Conservation (phyloP, 35 echinoderm and acorn worm species). For the Nesometra sesokonis region DNA sequence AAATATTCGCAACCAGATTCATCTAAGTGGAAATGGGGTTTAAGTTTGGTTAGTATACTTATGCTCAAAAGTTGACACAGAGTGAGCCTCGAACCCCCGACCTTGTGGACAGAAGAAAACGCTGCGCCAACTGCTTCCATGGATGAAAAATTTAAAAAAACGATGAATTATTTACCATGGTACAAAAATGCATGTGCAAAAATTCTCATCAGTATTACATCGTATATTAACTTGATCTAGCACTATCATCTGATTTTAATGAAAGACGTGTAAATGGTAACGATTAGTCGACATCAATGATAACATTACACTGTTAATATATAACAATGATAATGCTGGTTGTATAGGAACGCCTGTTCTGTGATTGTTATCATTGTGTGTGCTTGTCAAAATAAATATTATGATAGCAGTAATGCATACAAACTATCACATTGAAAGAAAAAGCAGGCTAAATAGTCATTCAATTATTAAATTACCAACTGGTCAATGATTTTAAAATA, state of each 20-base stretch:
- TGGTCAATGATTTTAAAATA: no score
- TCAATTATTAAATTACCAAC: neutral
- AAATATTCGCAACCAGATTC: no score
- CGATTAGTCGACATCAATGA: neutral
- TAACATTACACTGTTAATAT: neutral
- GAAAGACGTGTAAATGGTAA: neutral
- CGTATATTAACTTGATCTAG: neutral
- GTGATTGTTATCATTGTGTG: neutral
- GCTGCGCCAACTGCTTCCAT: no score
- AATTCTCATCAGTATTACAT: neutral
- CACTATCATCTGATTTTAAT: neutral
- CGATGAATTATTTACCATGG: no score
- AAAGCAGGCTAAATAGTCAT: neutral
- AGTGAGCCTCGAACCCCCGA: no score
- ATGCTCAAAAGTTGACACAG: no score
- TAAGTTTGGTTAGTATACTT: no score
- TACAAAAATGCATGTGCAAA: neutral
- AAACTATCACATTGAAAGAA: neutral
- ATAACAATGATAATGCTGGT: neutral
- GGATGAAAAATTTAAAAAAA: no score
- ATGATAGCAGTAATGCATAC: neutral
- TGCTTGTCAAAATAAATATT: neutral
- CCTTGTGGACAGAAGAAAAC: no score
- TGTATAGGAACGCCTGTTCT: neutral
- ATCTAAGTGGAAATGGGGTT: no score